A percentile compares a stretch with the other conserved stretches of the same genome.
Conservation (phyloP, 2,113 vertebrate genomes). For the Myotis brandtii region DNA sequence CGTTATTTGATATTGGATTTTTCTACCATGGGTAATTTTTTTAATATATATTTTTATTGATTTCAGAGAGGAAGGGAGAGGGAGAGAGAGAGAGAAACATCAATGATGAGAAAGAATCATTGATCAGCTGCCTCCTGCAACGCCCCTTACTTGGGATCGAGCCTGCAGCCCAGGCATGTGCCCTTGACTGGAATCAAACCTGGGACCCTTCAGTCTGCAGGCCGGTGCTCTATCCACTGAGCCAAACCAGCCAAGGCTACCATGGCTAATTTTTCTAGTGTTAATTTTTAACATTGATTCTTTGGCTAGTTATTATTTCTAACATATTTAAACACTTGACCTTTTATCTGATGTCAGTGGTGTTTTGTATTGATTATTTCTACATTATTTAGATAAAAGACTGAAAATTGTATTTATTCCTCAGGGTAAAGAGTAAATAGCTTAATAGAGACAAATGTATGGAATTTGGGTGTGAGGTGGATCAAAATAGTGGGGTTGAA, state of each 20-base stretch:
- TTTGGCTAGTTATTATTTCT: slow-evolving; percentile 26
- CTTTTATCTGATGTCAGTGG: slow-evolving; percentile 21
- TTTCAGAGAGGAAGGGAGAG: no score
- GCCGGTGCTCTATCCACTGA: no score
- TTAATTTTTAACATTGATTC: slow-evolving; percentile 17
- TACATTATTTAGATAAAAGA: slow-evolving; percentile 20
- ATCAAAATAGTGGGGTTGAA: background rate
- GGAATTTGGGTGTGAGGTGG: background rate
- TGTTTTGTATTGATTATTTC: slow-evolving; percentile 54
- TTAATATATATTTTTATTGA: background rate
- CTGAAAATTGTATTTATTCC: background rate
- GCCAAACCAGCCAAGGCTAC: background rate
- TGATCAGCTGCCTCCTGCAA: no score
- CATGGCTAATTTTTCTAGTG: slow-evolving; percentile 18
- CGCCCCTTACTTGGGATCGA: no score
- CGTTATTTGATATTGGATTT: slow-evolving; percentile 33
- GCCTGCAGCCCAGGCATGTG: no score
- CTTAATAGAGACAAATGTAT: slow-evolving; percentile 8
- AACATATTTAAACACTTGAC: background rate
- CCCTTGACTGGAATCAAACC: no score
- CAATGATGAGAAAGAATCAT: no score
- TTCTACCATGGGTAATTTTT: slow-evolving; percentile 2
- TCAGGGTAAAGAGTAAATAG: slow-evolving; percentile 22
- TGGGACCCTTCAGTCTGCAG: no score
- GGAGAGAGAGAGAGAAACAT: no score